A percentile compares a stretch with the other conserved stretches of the same genome.
Conservation (phyloP, 2,113 vertebrate species). For the Phocoena phocoena region DNA sequence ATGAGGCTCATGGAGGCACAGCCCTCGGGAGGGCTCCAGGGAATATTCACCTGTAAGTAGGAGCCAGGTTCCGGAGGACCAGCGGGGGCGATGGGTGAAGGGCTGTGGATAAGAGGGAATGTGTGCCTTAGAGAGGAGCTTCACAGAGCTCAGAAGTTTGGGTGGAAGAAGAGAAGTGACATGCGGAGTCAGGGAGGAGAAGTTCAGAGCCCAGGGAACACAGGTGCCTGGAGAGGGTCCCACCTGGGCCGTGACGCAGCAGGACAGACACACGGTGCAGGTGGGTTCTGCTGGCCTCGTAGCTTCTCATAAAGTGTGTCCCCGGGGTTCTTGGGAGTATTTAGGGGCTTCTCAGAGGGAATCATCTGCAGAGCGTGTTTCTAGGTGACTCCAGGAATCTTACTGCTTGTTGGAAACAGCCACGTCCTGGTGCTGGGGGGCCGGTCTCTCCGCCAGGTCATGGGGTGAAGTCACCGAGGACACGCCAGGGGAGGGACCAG, state of each 20-base stretch:
- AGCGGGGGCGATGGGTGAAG: not conserved
- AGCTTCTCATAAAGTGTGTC: not conserved
- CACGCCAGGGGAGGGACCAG: not conserved
- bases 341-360: not conserved
- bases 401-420: not conserved
- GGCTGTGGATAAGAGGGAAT: not conserved
- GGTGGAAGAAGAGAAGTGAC: not conserved
- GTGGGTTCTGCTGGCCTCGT: not conserved
- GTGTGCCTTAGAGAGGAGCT: not conserved
- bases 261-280: no score
- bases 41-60: not conserved
- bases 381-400: not conserved
- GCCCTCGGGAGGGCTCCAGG: not conserved
- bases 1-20: not conserved
- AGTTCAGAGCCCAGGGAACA: not conserved
- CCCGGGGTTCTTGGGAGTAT: not conserved
- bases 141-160: not conserved
- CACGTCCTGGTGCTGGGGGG: no score
- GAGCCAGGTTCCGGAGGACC: not conserved
- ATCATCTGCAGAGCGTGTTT: not conserved
- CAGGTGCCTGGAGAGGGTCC: not conserved
- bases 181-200: not conserved
- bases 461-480: not conserved
- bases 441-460: not conserved
- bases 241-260: fast-evolving